Evolutionary conservation across 2,797 vertebrate genomes (phyloP).

Genomic region (Zalophus californianus): DNA sequence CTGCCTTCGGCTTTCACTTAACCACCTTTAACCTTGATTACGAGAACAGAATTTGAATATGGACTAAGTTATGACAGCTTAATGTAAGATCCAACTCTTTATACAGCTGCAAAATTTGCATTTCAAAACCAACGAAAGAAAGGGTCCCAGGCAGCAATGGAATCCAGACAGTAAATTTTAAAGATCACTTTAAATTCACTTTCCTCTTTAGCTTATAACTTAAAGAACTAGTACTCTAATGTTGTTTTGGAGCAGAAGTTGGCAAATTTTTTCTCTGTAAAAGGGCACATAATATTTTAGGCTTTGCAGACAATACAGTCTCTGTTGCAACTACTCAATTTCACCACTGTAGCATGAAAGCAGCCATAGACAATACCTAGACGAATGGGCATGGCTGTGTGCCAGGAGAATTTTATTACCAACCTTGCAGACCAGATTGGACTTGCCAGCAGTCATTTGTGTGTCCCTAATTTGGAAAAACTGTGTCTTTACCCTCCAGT

Average conservation of each 20-base stretch:
- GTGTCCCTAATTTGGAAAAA: neutral
- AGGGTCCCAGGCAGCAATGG: neutral
- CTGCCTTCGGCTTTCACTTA: neutral
- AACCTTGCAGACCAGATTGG: neutral
- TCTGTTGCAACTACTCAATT: neutral
- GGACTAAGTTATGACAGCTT: neutral
- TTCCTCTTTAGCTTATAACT: neutral
- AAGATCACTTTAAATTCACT: neutral
- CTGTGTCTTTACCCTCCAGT: neutral
- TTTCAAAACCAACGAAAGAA: conserved; percentile 23
- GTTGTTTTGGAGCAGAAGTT: neutral
- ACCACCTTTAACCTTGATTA: neutral
- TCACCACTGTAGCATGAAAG: neutral
- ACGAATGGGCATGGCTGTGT: neutral
- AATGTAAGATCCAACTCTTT: neutral
- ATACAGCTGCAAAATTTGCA: neutral
- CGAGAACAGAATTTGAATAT: neutral
- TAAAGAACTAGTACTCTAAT: neutral
- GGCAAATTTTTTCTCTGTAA: neutral
- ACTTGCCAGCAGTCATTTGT: neutral
- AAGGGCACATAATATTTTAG: neutral
- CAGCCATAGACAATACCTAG: neutral
- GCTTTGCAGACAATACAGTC: neutral
- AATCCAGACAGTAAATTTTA: neutral
- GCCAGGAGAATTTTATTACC: neutral